A percentile compares a stretch with the other conserved stretches of the same genome.
phyloP scores from a whole-genome alignment of 1,140 invertebrate species.

The Drosophila santomea region DNA sequence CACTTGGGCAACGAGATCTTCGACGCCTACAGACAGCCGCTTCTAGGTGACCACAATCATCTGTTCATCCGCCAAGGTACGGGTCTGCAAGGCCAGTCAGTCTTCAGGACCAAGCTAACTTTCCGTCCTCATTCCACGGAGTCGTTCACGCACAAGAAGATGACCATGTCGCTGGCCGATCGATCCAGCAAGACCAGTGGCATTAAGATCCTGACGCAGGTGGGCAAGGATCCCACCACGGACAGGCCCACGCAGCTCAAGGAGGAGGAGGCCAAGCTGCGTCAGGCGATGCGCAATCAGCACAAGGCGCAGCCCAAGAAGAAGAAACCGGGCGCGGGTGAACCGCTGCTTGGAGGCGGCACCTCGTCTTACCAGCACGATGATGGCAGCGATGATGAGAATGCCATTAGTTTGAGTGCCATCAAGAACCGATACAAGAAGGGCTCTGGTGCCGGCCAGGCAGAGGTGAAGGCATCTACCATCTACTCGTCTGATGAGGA shows the following conservation, averaged over 20 bases:
- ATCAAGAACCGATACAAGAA: conserved; percentile 98
- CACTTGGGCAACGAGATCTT: conserved; percentile 99
- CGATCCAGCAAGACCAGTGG: conserved; percentile 98
- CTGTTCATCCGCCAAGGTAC: conserved; percentile 98
- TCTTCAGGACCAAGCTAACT: conserved; percentile 97
- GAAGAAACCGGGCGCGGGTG: conserved; percentile 88
- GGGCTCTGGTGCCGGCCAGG: conserved; percentile 50
- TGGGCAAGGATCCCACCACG: conserved; percentile 96
- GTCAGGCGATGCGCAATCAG: conserved; percentile 92
- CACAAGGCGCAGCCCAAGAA: conserved; percentile 86
- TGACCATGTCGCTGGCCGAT: conserved; percentile 98
- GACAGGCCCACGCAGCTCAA: conserved; percentile 95
- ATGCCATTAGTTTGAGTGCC: conserved; percentile 94
- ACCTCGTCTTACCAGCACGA: conserved; percentile 86
- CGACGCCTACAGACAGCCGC: conserved; percentile 97
- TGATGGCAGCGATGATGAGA: conserved; percentile 95
- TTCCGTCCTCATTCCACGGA: conserved; percentile 99
- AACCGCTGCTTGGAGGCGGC: conserved; percentile 82
- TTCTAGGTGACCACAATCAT: conserved; percentile 96
- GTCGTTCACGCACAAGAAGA: conserved; percentile 99
- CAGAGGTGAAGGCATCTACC: conserved; percentile 86
- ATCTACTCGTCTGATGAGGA: conserved; percentile 97
- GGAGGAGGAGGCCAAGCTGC: conserved; percentile 97
- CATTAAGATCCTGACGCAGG: conserved; percentile 97
- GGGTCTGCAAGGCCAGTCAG: conserved; percentile 98